These are phyloP conservation scores for Plutomurus gul DNA, from an alignment of 1,140 invertebrate genomes.

Conservation along the genomic window DNA sequence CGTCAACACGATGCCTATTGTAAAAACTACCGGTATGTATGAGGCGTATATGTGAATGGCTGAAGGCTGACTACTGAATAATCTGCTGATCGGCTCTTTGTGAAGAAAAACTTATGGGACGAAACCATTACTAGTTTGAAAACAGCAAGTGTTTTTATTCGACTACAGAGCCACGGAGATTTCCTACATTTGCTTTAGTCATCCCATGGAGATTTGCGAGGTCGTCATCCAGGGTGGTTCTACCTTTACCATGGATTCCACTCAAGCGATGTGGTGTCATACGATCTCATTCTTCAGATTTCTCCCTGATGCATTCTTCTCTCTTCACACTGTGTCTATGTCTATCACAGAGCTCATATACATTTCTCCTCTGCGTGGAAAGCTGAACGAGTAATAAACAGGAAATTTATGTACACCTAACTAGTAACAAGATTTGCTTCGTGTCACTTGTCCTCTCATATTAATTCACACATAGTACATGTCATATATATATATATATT, in stretches of 20 bases:
- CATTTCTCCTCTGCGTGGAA: not conserved
- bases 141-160: constrained; percentile 31
- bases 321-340: not conserved
- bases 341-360: too few relatives aligned
- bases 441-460: not conserved
- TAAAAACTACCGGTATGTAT: too few relatives aligned
- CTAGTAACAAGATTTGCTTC: not conserved
- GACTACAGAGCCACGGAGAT: not conserved
- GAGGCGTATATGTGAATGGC: not conserved
- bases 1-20: too few relatives aligned
- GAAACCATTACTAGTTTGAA: constrained; percentile 18
- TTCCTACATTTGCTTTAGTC: constrained; percentile 24
- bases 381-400: not conserved
- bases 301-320: not conserved
- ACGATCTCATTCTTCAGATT: not conserved
- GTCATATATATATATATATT: not conserved
- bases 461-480: too few relatives aligned
- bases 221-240: constrained; percentile 37
- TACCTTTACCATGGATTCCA: constrained; percentile 35
- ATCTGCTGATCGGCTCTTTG: not conserved
- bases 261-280: constrained; percentile 3
- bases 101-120: constrained; percentile 12
- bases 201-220: constrained; percentile 40
- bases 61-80: not conserved
- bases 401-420: not conserved